Evolutionary conservation across 2,113 vertebrate species (phyloP).

Genomic region (Ceyx margarethae): DNA sequence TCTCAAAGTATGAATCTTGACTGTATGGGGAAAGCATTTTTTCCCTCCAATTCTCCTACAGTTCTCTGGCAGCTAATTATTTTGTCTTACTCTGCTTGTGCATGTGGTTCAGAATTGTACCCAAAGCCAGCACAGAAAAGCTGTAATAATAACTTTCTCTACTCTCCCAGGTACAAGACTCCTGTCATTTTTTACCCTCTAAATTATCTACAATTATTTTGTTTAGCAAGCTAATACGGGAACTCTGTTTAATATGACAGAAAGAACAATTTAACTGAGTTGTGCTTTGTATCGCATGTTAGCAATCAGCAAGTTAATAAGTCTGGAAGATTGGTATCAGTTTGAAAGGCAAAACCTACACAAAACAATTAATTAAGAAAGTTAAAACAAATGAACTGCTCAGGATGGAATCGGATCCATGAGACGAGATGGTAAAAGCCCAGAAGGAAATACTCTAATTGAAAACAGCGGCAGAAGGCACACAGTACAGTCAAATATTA

Average conservation of each 20-base stretch:
- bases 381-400: conserved; percentile 80
- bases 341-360: conserved; percentile 78
- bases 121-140: background rate
- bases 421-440: conserved; percentile 73
- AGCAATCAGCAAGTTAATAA: conserved; percentile 75
- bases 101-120: background rate
- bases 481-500: conserved; percentile 73
- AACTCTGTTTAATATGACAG: conserved; percentile 64
- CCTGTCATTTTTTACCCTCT: conserved; percentile 49
- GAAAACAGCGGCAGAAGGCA: conserved; percentile 74
- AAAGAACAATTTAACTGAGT: conserved; percentile 60
- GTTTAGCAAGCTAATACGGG: conserved; percentile 41
- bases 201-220: conserved; percentile 61
- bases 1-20: background rate
- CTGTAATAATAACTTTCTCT: background rate
- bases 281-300: conserved; percentile 48
- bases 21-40: background rate
- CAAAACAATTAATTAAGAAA: conserved; percentile 84
- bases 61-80: background rate
- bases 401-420: conserved; percentile 70
- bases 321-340: conserved; percentile 75
- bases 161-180: background rate
- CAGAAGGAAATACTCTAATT: conserved; percentile 79
- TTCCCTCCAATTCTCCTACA: background rate
- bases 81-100: background rate